Evolutionary conservation across 2,113 vertebrate genomes (phyloP), one percentile per base, ranked within the genome.

Genomic region (Stercorarius parasiticus): DNA sequence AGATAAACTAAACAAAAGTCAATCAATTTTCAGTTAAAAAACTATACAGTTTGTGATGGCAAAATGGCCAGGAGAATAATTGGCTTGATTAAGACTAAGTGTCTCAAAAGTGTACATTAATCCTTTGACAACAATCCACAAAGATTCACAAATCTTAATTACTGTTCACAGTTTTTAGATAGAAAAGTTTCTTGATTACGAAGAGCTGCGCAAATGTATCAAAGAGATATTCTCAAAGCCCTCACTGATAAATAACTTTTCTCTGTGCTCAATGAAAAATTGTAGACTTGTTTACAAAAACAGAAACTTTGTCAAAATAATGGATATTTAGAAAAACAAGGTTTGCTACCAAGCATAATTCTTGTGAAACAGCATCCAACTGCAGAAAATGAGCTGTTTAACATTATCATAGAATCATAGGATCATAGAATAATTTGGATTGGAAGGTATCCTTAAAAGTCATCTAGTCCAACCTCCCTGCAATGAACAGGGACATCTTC

Each of bases 141-240:
- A 96, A 85, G 73, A 79, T 49, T 77, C 49, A 43, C 26, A 81
- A 59, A 38, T 86, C 67, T 95, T 90, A 95, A 90, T 91, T 94
- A 86, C 56, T 93, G 17, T 22, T 94, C n/a, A 34, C 4, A 47
- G 91, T 45, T 90, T 90, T 91, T 85, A 62, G 19, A 79, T 56
- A 83, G 25, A 82, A 72, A 91, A 87, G 7, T 87, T 45, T 82
- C 66, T 42, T 80, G 67, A 34, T 85, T 88, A 81, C 69, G 25
- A 91, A 32, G 20, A 84, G 49, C 38, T 89, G 40, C 85, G 80
- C 23, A 90, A 53, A 93, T 71, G 17, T 55, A 96, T 95, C 88
- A 94, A 47, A 58, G 58, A 93, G n/a, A 56, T 40, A 81, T 52
- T 93, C 38, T 92, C 79, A 93, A 90, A 91, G 7, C 53, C 86